Conservation (phyloP, 2,113 vertebrate genomes). For the Polyodon spathula region DNA sequence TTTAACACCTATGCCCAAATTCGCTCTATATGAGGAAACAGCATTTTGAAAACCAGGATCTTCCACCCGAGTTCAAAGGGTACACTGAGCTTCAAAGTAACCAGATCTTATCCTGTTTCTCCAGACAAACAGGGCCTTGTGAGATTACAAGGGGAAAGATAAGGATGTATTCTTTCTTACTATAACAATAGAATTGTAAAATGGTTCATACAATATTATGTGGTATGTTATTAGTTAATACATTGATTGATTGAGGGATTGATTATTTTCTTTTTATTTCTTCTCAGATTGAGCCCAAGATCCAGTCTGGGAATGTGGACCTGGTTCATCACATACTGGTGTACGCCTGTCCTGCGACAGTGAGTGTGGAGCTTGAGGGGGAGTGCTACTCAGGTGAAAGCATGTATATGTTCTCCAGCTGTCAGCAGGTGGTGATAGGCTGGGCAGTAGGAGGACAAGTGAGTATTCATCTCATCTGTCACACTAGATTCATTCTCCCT, state of each 20-base stretch:
- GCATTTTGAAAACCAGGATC: too few species aligned
- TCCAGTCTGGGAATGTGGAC: slow-evolving; percentile 36
- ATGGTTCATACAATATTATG: too few species aligned
- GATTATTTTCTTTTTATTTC: background rate
- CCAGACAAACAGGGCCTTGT: too few species aligned
- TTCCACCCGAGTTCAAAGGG: too few species aligned
- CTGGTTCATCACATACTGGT: slow-evolving; percentile 65
- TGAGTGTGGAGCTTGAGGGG: slow-evolving; percentile 26
- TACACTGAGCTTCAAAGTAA: too few species aligned
- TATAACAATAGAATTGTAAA: too few species aligned
- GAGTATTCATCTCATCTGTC: slow-evolving; percentile 26
- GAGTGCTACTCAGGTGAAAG: slow-evolving; percentile 42
- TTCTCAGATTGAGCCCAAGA: slow-evolving; percentile 54
- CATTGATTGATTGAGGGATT: background rate
- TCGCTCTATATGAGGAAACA: too few species aligned
- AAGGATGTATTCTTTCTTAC: too few species aligned
- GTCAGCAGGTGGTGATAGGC: slow-evolving; percentile 48
- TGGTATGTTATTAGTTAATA: background rate
- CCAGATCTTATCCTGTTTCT: too few species aligned
- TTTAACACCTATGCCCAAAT: too few species aligned
- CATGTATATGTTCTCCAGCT: slow-evolving; percentile 31
- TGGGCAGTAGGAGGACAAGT: slow-evolving; percentile 71
- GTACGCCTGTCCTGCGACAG: slow-evolving; percentile 53
- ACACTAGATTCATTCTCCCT: too few species aligned
- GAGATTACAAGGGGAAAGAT: too few species aligned